Conservation (phyloP, 2,888 invertebrate species). For the Acleris sparsana region DNA sequence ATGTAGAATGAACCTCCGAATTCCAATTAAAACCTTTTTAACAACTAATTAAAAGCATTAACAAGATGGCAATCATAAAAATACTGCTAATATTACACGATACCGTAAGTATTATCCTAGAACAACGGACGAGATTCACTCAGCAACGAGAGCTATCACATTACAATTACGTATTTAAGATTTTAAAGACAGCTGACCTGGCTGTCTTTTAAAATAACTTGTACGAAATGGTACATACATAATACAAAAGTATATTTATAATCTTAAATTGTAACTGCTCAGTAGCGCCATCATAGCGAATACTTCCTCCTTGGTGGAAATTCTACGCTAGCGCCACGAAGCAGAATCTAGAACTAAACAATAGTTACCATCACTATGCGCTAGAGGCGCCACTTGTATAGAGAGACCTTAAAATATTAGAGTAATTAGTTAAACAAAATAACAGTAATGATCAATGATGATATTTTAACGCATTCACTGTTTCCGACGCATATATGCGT, state of each 20-base stretch:
- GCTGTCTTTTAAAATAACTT: constrained; percentile 5
- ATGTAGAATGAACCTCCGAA: neutral
- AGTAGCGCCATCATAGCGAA: no score
- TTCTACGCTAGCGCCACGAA: no score
- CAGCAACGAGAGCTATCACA: constrained; percentile 20
- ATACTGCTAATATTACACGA: neutral
- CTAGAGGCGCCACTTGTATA: neutral
- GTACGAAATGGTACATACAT: no score
- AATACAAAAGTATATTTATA: no score
- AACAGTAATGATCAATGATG: no score
- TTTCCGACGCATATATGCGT: no score
- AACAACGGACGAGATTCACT: constrained; percentile 14
- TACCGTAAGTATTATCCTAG: constrained; percentile 4
- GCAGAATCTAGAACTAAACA: no score
- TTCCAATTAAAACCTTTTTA: neutral
- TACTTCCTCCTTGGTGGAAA: no score
- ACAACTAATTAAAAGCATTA: constrained; percentile 9
- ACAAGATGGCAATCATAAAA: constrained; percentile 13
- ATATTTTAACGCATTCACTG: no score
- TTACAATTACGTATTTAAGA: constrained; percentile 23
- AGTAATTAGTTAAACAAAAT: no score
- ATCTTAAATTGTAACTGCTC: no score
- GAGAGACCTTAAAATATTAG: no score
- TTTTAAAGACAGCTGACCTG: constrained; percentile 4
- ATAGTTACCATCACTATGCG: neutral